phyloP scores from a whole-genome alignment of 2,797 vertebrate genomes.

The Brachymystax lenok region DNA sequence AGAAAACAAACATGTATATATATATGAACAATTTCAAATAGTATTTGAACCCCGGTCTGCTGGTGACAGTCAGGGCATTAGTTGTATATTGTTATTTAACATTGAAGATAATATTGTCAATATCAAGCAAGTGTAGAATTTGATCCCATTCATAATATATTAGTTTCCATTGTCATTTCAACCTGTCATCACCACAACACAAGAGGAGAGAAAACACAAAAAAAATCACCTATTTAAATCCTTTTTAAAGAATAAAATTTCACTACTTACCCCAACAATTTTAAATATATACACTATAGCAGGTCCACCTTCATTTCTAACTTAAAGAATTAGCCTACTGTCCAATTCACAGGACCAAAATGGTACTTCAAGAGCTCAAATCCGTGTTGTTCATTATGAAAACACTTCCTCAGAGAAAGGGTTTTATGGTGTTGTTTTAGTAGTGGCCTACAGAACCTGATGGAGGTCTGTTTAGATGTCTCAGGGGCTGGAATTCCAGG shows the following conservation, averaged over 20 bases:
- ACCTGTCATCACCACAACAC: slow-evolving; percentile 52
- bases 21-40: background rate
- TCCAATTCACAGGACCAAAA: slow-evolving; percentile 50
- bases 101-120: slow-evolving; percentile 41
- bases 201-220: slow-evolving; percentile 48
- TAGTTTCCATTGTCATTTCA: slow-evolving; percentile 52
- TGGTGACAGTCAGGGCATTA: slow-evolving; percentile 45
- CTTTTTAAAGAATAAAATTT: slow-evolving; percentile 63
- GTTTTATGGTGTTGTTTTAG: slow-evolving; percentile 34
- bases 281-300: slow-evolving; percentile 58
- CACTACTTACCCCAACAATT: slow-evolving; percentile 74
- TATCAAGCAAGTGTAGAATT: slow-evolving; percentile 50
- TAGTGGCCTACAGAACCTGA: slow-evolving; percentile 18
- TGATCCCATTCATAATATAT: slow-evolving; percentile 50
- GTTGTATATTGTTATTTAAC: slow-evolving; percentile 34
- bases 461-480: slow-evolving; percentile 28
- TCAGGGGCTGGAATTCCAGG: slow-evolving; percentile 32
- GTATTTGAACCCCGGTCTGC: background rate
- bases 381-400: slow-evolving; percentile 55
- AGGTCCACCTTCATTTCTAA: slow-evolving; percentile 44
- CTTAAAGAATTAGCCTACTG: slow-evolving; percentile 49
- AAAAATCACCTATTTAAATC: slow-evolving; percentile 53
- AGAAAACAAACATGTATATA: background rate
- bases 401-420: slow-evolving; percentile 25
- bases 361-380: slow-evolving; percentile 26